Percentiles rank a stretch among this genome's conserved stretches.
Conservation (phyloP, 2,113 vertebrate species). For the Castor canadensis region DNA sequence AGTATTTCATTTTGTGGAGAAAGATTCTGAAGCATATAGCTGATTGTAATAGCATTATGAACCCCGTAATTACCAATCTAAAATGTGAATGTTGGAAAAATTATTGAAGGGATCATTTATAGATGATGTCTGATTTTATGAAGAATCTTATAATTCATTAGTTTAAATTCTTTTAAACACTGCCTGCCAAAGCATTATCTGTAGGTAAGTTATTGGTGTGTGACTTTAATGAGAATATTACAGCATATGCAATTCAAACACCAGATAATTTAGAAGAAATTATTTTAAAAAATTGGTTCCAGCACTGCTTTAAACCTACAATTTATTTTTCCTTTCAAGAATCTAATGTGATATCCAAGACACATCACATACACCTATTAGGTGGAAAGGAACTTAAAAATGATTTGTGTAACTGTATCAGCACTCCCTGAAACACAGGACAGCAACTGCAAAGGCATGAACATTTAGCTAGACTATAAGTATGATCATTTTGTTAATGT, state of each 20-base stretch:
- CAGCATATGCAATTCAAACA: not conserved
- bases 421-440: not conserved
- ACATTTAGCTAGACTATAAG: not conserved
- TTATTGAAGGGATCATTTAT: conserved; percentile 20
- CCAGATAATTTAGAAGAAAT: conserved; percentile 13
- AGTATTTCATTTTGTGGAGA: conserved; percentile 10
- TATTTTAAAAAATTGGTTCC: not conserved
- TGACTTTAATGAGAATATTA: conserved; percentile 44
- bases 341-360: not conserved
- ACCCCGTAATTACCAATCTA: not conserved
- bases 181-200: conserved; percentile 23
- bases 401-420: not conserved
- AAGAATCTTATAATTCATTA: conserved; percentile 34
- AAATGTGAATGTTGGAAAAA: conserved; percentile 17
- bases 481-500: not conserved
- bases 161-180: not conserved
- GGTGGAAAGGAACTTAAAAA: not conserved
- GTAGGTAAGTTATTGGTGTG: conserved; percentile 15
- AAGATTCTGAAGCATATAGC: not conserved
- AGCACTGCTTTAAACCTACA: not conserved
- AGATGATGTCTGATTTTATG: conserved; percentile 30
- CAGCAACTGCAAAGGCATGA: not conserved
- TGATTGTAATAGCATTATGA: conserved; percentile 29
- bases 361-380: not conserved
- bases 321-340: conserved; percentile 8